phyloP scores from a whole-genome alignment of 2,888 invertebrate genomes.

The Apoderus coryli region DNA sequence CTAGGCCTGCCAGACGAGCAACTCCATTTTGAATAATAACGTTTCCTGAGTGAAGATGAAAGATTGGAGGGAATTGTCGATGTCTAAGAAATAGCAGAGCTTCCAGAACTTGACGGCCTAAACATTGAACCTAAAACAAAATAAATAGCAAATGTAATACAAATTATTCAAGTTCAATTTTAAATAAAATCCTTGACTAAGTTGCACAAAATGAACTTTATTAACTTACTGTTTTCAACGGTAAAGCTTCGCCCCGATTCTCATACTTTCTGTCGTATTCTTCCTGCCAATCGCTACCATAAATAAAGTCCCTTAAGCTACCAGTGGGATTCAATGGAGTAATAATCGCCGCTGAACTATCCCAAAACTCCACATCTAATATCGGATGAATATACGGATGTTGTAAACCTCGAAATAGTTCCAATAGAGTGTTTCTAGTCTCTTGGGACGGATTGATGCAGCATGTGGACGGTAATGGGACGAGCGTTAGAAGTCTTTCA shows the following conservation, averaged over 20 bases:
- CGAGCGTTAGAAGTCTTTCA: constrained; percentile 60
- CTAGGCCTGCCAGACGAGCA: constrained; percentile 74
- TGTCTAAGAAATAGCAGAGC: constrained; percentile 74
- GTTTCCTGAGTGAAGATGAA: constrained; percentile 82
- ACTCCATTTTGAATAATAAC: constrained; percentile 85
- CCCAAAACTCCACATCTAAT: constrained; percentile 67
- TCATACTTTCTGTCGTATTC: constrained; percentile 30
- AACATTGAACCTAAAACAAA: constrained; percentile 65
- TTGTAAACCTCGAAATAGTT: constrained; percentile 67
- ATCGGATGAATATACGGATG: constrained; percentile 90
- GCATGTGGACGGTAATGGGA: constrained; percentile 47
- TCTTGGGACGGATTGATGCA: constrained; percentile 47
- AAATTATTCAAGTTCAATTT: neutral
- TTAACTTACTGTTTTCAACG: constrained; percentile 25
- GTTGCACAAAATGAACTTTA: neutral
- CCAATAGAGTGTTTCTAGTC: constrained; percentile 55
- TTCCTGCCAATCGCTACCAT: constrained; percentile 46
- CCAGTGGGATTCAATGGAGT: constrained; percentile 74
- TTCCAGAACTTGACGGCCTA: constrained; percentile 78
- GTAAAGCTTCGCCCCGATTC: constrained; percentile 25
- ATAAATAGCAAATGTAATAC: constrained; percentile 1
- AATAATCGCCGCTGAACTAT: constrained; percentile 53
- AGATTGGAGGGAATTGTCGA: constrained; percentile 74
- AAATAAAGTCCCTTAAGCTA: constrained; percentile 80
- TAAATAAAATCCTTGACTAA: constrained; percentile 4